Evolutionary conservation across 2,113 vertebrate genomes (phyloP), one percentile per base, ranked within the genome.

Genomic region (Anoura caudifer): DNA sequence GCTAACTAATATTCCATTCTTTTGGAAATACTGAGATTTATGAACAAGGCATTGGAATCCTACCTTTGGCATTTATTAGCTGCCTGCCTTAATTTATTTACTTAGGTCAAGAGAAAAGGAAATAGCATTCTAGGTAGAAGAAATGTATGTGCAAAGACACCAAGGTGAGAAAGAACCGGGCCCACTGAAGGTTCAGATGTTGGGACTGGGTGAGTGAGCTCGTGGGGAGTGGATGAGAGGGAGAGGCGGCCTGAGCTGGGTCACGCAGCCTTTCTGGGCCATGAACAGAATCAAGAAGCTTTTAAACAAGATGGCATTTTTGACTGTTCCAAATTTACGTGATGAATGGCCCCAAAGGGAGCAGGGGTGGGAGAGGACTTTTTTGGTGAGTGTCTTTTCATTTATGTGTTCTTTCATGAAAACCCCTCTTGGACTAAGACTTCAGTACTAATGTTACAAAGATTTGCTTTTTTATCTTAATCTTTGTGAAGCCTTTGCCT

Each of bases 331-430:
- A 36, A 65, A 28, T 80, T 52, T 63, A 24, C 26, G 11, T 17
- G 73, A 91, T 45, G 36, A 59, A 54, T 65, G n/a, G 36, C 45
- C 54, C 17, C 61, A 19, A 45, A 43, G 22, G 5, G 41, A 20
- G 12, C 28, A 52, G 81, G 43, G 41, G 31, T 45, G 54, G 41
- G 11, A 77, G 19, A n/a, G 79, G 17, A 13, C 4, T 19, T 43
- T 77, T 45, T 33, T 79, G 15, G 33, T 52, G 56, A 50, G 16
- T 56, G 28, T 92, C 85, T 56, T 56, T 61, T 87, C 31, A 73
- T 86, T 95, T 75, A 56, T 75, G 87, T 95, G 45, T 70, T 84
- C 38, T 89, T 43, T 36, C 45, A 31, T 19, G 28, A 41, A 84
- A 88, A 31, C 36, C n/a, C 16, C 13, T 92, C 50, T 61, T 61